Evolutionary conservation across 2,888 invertebrate genomes (phyloP).

Genomic region (Agapostemon virescens): DNA sequence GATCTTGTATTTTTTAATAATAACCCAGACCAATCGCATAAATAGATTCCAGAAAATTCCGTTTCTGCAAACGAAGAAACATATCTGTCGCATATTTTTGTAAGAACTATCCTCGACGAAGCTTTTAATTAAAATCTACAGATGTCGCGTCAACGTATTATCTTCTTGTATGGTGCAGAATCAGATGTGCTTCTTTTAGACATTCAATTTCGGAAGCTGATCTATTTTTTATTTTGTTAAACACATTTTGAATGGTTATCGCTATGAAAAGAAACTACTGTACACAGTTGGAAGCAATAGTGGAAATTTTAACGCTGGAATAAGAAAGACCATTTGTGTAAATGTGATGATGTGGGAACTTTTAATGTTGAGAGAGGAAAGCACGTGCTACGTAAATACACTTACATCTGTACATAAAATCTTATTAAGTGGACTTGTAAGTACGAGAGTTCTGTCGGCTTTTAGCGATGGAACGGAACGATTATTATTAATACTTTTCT

Average conservation of each 20-base stretch:
- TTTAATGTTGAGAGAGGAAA: background rate
- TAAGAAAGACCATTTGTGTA: background rate
- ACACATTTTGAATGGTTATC: background rate
- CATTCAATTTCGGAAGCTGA: background rate
- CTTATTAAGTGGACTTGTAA: background rate
- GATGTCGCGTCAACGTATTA: background rate
- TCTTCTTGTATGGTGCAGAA: background rate
- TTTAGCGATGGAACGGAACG: background rate
- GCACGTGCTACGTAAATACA: background rate
- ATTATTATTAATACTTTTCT: conserved; percentile 1
- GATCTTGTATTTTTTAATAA: background rate
- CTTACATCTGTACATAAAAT: background rate
- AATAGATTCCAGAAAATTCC: background rate
- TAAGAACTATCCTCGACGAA: background rate
- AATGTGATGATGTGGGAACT: background rate
- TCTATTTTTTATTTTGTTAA: background rate
- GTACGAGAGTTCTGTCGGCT: background rate
- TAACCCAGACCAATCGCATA: too few species aligned
- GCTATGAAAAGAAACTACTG: background rate
- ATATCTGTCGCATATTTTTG: background rate
- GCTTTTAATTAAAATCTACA: background rate
- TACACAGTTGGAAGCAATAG: background rate
- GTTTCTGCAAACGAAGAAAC: background rate
- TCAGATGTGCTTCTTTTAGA: background rate
- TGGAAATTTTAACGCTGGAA: background rate